A percentile compares a stretch with the other conserved stretches of the same genome.
Evolutionary conservation across 1,140 invertebrate species (phyloP).

Genomic region (Galleria mellonella): DNA sequence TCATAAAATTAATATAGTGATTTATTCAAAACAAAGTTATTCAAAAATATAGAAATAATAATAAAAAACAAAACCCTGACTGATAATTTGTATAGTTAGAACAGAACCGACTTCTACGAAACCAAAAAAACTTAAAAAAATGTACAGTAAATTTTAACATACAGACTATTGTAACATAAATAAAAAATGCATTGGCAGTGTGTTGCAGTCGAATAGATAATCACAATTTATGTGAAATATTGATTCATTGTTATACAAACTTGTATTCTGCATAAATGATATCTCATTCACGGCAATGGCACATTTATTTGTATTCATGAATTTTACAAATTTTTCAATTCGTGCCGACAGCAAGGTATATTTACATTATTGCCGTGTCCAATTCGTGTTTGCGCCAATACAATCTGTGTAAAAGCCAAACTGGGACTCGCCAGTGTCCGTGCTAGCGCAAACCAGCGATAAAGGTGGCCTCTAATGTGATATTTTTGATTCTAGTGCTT

Average conservation of each 20-base stretch:
- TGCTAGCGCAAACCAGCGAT: slow-evolving; percentile 24
- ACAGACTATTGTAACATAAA: too few species aligned
- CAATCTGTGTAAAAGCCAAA: slow-evolving; percentile 59
- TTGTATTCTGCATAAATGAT: slow-evolving; percentile 68
- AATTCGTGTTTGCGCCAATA: slow-evolving; percentile 45
- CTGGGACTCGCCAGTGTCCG: slow-evolving; percentile 21
- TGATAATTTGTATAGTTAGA: too few species aligned
- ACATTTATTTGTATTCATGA: slow-evolving; percentile 72
- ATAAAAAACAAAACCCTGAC: too few species aligned
- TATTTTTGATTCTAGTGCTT: slow-evolving; percentile 44
- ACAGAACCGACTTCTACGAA: too few species aligned
- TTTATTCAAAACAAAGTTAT: too few species aligned
- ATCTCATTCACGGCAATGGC: slow-evolving; percentile 57
- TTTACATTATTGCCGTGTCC: slow-evolving; percentile 54
- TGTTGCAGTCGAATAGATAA: too few species aligned
- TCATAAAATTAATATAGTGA: too few species aligned
- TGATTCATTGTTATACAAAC: slow-evolving; percentile 11
- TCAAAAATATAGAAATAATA: too few species aligned
- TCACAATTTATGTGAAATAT: too few species aligned
- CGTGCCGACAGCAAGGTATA: slow-evolving; percentile 53
- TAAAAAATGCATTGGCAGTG: too few species aligned
- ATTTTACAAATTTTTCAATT: slow-evolving; percentile 71
- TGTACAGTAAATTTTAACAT: too few species aligned
- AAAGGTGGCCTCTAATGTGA: slow-evolving; percentile 48
- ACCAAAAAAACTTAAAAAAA: too few species aligned